A percentile compares a stretch with the other conserved stretches of the same genome.
phyloP scores from a whole-genome alignment of 2,797 vertebrate species.

The Toxotes lorentzi region DNA sequence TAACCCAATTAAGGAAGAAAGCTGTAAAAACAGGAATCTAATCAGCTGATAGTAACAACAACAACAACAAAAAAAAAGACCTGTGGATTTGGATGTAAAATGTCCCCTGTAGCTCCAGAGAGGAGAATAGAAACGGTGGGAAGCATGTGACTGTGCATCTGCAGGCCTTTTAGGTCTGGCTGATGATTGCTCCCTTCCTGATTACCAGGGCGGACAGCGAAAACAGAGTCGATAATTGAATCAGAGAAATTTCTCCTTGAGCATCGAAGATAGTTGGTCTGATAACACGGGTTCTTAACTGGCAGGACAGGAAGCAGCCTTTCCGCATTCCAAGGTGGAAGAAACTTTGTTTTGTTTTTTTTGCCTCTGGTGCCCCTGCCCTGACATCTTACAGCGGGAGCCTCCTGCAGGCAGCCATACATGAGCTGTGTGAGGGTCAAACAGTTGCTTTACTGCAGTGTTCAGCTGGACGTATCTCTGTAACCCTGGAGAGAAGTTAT shows the following conservation, averaged over 20 bases:
- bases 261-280: conserved; percentile 46
- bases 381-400: background rate
- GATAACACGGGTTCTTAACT: conserved; percentile 69
- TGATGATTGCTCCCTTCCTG: conserved; percentile 84
- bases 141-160: conserved; percentile 59
- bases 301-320: conserved; percentile 80
- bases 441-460: background rate
- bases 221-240: conserved; percentile 62
- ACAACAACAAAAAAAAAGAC: background rate
- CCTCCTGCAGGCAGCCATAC: conserved; percentile 25
- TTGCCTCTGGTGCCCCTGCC: conserved; percentile 26
- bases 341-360: conserved; percentile 28
- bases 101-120: conserved; percentile 16
- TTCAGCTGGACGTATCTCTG: conserved; percentile 1
- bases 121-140: conserved; percentile 42
- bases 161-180: conserved; percentile 52
- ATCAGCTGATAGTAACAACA: background rate
- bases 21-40: background rate
- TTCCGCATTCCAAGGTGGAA: conserved; percentile 83
- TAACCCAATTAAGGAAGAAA: background rate
- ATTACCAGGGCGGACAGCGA: conserved; percentile 55
- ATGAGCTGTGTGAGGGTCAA: background rate
- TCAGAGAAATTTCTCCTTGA: conserved; percentile 54
- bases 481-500: conserved; percentile 57
- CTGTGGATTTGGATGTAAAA: conserved; percentile 7